These are phyloP conservation scores for Laticauda laticaudata DNA, from an alignment of 2,113 vertebrate genomes.

Conservation along the genomic window DNA sequence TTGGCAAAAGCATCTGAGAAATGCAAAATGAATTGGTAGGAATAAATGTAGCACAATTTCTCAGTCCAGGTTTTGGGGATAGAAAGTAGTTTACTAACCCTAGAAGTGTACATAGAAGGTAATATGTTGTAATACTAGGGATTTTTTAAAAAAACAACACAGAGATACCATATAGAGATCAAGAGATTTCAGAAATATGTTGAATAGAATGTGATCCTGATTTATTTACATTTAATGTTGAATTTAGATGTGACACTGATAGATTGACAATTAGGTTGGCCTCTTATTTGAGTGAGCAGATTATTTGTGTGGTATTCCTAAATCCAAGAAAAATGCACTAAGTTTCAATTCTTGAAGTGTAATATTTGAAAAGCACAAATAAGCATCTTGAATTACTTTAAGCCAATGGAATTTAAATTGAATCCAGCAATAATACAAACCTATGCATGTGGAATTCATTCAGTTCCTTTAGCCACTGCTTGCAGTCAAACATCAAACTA, in stretches of 20 bases:
- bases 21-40: too few species aligned
- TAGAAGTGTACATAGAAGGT: background rate
- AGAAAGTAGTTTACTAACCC: background rate
- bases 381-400: background rate
- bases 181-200: background rate
- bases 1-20: too few species aligned
- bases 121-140: background rate
- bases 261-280: background rate
- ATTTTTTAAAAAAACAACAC: background rate
- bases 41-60: too few species aligned
- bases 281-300: background rate
- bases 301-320: background rate
- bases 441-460: background rate
- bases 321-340: background rate
- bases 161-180: background rate
- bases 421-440: background rate
- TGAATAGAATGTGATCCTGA: background rate
- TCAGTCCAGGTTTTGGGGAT: too few species aligned
- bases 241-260: background rate
- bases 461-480: background rate
- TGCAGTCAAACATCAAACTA: background rate
- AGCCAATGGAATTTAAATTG: background rate
- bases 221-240: background rate
- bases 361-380: background rate
- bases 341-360: background rate